Base-by-base conservation (phyloP, 2,888 invertebrate species). In the Idaea biselata region DNA sequence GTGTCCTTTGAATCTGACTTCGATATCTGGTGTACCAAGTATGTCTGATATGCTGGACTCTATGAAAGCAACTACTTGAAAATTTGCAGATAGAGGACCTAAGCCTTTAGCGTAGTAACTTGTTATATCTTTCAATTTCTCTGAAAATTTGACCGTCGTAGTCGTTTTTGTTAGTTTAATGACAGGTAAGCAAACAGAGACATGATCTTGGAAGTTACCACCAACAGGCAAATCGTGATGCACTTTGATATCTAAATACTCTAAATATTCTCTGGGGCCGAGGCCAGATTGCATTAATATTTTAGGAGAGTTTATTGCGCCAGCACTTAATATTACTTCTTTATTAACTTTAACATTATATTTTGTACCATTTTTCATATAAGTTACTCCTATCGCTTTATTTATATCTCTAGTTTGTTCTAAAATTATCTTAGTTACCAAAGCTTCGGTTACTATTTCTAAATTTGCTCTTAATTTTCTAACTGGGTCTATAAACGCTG, bases 281-380 rank as follows among this genome's bases (percentile, higher is more conserved):
- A 92, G 73, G 62, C 92, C 92, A 53, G 92, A 92, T 64, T 88
- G 87, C 92, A 92, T 92, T 55, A 92, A 71, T 65, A 92, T 65
- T 73, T 88, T 91, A 2, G 92, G 90, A 33, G 89, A 83, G 68
- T 91, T 91, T 32, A 92, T 88, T 3, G 92, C 86, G 14, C 92
- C 92, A 31, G 92, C 90, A 61, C 86, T 80, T 69, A 92, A 61
- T 68, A 91, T 83, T n/a, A 91, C 73, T 80, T 92, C 92, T 72
- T 89, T 91, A 6, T 60, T 70, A 16, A 83, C 84, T 66, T 67
- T 83, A 16, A 82, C 82, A 71, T 61, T 83, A 62, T 74, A 57
- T 72, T 72, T 88, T 81, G 86, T 88, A 79, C 92, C 91, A 76
- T 91, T 89, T 79, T 84, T 87, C 18, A 90, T 77, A 73, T 83